Evolutionary conservation across 30 jellyfish, hydroid and myxozoan species (phyloP).

Genomic region (Phacellophora camtschatica): DNA sequence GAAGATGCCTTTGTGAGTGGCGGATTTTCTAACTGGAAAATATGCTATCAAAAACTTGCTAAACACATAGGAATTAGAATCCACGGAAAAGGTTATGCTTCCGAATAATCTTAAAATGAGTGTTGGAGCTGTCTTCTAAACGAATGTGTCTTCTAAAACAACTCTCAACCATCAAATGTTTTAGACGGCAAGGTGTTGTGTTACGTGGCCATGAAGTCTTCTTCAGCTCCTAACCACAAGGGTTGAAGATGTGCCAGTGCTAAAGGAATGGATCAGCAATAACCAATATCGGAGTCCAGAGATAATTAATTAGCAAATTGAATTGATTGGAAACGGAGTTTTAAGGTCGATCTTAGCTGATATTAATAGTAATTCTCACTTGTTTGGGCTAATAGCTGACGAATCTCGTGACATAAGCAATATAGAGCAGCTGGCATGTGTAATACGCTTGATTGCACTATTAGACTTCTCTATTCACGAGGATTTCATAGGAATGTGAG

Average conservation of each 20-base stretch:
- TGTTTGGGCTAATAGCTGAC: constrained; percentile 31
- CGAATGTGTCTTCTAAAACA: not conserved
- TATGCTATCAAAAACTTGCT: not conserved
- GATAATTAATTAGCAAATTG: constrained; percentile 7
- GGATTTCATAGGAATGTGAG: constrained; percentile 12
- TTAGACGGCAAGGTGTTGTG: not conserved
- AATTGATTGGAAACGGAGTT: constrained; percentile 30
- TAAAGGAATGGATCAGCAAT: not conserved
- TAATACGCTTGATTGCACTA: constrained; percentile 18
- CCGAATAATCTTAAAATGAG: not conserved
- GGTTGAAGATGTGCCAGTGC: constrained; percentile 20
- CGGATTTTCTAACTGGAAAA: not conserved
- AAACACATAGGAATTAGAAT: constrained; percentile 7
- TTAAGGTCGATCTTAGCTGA: constrained; percentile 13
- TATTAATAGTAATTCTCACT: constrained; percentile 10
- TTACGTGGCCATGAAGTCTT: not conserved
- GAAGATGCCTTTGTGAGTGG: not conserved
- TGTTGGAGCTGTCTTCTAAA: constrained; percentile 3
- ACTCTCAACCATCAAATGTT: not conserved
- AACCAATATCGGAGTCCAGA: constrained; percentile 27
- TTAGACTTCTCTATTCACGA: constrained; percentile 19
- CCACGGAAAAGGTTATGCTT: not conserved
- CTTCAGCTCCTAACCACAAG: constrained; percentile 10
- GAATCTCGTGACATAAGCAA: constrained; percentile 41
- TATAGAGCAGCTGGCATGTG: constrained; percentile 25